Conservation (phyloP, 2,888 invertebrate species). For the Megamerina dolium region DNA sequence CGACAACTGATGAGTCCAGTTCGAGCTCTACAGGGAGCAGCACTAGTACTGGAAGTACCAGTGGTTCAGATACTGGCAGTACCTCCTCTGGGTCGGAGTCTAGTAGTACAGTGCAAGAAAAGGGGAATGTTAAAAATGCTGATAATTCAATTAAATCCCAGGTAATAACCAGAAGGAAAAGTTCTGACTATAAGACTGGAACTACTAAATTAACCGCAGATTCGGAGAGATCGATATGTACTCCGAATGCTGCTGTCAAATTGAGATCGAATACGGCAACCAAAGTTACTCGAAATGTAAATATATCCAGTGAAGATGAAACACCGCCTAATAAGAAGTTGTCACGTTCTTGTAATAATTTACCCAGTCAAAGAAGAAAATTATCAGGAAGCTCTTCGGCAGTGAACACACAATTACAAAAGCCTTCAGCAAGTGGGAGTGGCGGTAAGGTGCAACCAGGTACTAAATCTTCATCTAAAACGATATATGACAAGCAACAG, state of each 20-base stretch:
- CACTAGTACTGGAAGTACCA: slow-evolving; percentile 62
- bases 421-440: slow-evolving; percentile 17
- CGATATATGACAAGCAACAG: slow-evolving; percentile 4
- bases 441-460: slow-evolving; percentile 14
- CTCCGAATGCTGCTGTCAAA: too few relatives aligned
- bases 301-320: slow-evolving; percentile 61
- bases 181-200: slow-evolving; percentile 29
- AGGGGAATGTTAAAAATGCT: slow-evolving; percentile 35
- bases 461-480: neutral
- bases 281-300: slow-evolving; percentile 32
- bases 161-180: slow-evolving; percentile 23
- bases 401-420: slow-evolving; percentile 18
- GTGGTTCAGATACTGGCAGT: slow-evolving; percentile 61
- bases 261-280: too few relatives aligned
- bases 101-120: slow-evolving; percentile 53
- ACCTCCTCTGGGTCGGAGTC: slow-evolving; percentile 62
- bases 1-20: slow-evolving; percentile 20
- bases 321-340: slow-evolving; percentile 40
- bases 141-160: slow-evolving; percentile 31
- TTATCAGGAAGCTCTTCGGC: slow-evolving; percentile 24
- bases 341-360: slow-evolving; percentile 21
- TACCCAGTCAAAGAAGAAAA: slow-evolving; percentile 37
- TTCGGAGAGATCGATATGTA: slow-evolving; percentile 13
- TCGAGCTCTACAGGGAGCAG: slow-evolving; percentile 63
- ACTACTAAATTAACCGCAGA: slow-evolving; percentile 22